These are phyloP conservation scores for Agrilus mali DNA, from an alignment of 2,888 invertebrate genomes.

Conservation along the genomic window DNA sequence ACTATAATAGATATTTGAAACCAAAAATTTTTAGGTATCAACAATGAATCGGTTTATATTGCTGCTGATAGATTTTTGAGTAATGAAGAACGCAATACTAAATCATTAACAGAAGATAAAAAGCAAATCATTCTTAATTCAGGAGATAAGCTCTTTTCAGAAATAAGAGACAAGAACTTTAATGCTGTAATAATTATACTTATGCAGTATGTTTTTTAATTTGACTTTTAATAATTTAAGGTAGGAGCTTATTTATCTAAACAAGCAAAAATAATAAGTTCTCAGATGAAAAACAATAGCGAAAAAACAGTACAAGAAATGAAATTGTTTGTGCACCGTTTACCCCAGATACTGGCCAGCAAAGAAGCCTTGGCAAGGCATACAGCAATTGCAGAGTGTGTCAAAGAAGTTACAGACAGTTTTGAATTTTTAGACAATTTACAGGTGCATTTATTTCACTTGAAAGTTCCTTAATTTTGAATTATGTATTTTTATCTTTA, in stretches of 20 bases:
- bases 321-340: slow-evolving; percentile 79
- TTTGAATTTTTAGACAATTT: slow-evolving; percentile 31
- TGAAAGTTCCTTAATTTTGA: neutral
- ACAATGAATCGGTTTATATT: slow-evolving; percentile 65
- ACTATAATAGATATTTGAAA: neutral
- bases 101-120: slow-evolving; percentile 49
- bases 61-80: slow-evolving; percentile 74
- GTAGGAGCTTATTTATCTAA: slow-evolving; percentile 75
- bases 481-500: slow-evolving; percentile 22
- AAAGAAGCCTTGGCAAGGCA: slow-evolving; percentile 80
- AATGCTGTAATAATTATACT: slow-evolving; percentile 45
- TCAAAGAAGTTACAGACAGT: slow-evolving; percentile 63
- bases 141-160: slow-evolving; percentile 74
- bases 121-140: slow-evolving; percentile 77
- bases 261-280: slow-evolving; percentile 76
- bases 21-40: slow-evolving; percentile 44
- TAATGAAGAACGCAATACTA: slow-evolving; percentile 48
- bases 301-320: slow-evolving; percentile 91
- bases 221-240: slow-evolving; percentile 22
- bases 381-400: slow-evolving; percentile 85
- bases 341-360: slow-evolving; percentile 77
- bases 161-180: slow-evolving; percentile 87
- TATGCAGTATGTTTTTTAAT: neutral
- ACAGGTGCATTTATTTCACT: slow-evolving; percentile 18
- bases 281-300: slow-evolving; percentile 74